A percentile compares a stretch with the other conserved stretches of the same genome.
phyloP scores from a whole-genome alignment of 2,113 vertebrate species.

The Crotophaga sulcirostris region DNA sequence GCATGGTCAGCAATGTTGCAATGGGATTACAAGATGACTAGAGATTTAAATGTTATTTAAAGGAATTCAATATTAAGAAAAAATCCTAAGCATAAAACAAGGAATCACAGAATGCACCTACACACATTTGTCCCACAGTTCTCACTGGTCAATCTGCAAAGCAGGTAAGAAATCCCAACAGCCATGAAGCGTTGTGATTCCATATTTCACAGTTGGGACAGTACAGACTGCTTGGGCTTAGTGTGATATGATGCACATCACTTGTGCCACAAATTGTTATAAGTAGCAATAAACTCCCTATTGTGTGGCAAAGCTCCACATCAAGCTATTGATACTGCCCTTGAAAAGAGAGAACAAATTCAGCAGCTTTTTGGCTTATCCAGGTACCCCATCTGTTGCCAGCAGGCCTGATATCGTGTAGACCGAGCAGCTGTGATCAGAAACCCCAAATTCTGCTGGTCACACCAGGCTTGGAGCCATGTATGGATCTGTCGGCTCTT shows the following conservation, averaged over 20 bases:
- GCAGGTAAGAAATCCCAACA: not conserved
- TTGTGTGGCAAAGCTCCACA: not conserved
- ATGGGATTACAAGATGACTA: not conserved
- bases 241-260: rapidly evolving
- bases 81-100: not conserved
- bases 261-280: rapidly evolving
- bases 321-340: not conserved
- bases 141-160: not conserved
- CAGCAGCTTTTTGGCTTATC: not conserved
- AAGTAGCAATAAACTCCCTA: rapidly evolving
- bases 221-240: not conserved
- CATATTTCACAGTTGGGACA: rapidly evolving
- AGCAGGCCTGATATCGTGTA: too few species aligned
- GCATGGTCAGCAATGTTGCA: not conserved
- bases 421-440: too few species aligned
- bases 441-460: too few species aligned
- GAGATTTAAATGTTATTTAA: not conserved
- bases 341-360: not conserved
- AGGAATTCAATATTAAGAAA: not conserved
- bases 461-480: too few species aligned
- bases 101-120: not conserved
- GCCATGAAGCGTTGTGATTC: too few species aligned
- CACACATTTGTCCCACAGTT: not conserved
- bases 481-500: too few species aligned
- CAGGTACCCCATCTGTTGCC: not conserved